These are phyloP conservation scores for Leucophora obtusa DNA, from an alignment of 2,888 invertebrate genomes.

Conservation along the genomic window DNA sequence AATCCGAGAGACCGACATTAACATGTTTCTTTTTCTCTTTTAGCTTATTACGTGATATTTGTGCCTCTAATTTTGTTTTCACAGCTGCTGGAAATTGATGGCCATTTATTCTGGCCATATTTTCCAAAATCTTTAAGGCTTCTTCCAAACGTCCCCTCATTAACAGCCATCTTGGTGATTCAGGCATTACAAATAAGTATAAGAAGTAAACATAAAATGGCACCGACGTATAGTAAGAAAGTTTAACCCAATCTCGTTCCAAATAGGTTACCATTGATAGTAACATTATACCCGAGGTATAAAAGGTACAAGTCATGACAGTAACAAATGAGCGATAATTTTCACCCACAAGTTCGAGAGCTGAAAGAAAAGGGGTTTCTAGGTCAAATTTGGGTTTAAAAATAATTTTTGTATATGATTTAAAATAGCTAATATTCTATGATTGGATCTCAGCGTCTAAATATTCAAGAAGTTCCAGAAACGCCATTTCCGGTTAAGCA, in stretches of 20 bases:
- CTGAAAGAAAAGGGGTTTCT: conserved; percentile 80
- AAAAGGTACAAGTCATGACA: conserved; percentile 94
- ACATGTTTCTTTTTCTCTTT: conserved; percentile 80
- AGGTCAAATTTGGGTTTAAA: too few species aligned
- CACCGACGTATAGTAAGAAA: conserved; percentile 89
- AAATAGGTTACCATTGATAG: conserved; percentile 91
- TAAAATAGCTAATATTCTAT: too few species aligned
- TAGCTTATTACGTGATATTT: conserved; percentile 84
- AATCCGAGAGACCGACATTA: conserved; percentile 77
- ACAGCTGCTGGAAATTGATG: conserved; percentile 87
- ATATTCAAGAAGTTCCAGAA: too few species aligned
- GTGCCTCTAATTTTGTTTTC: conserved; percentile 85
- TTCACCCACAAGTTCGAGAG: conserved; percentile 93
- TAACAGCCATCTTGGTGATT: conserved; percentile 94
- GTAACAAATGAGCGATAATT: conserved; percentile 95
- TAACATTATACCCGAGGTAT: conserved; percentile 91
- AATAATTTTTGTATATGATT: too few species aligned
- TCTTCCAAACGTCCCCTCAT: conserved; percentile 90
- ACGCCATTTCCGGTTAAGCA: too few species aligned
- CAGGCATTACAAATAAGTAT: conserved; percentile 92
- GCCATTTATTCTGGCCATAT: conserved; percentile 87
- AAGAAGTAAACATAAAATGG: conserved; percentile 91
- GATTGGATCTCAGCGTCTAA: too few species aligned
- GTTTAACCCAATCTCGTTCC: conserved; percentile 89
- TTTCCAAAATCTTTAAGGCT: conserved; percentile 87